Conservation (phyloP, 2,113 vertebrate species). For the Macaca nemestrina region DNA sequence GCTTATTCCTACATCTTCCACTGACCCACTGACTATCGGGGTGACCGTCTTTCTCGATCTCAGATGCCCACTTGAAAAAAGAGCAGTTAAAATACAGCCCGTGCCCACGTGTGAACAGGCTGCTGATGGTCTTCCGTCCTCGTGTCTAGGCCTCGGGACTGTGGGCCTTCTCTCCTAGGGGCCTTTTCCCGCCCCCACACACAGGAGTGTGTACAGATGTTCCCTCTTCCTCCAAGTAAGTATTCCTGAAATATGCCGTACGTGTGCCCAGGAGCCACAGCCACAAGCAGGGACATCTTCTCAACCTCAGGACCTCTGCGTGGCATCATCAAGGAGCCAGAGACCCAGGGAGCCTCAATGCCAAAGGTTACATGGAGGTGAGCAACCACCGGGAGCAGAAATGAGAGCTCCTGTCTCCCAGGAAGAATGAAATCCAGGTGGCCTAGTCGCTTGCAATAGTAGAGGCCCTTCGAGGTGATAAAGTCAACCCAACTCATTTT, state of each 20-base stretch:
- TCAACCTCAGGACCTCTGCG: not conserved
- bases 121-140: not conserved
- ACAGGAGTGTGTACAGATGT: not conserved
- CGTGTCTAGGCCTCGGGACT: rapidly evolving
- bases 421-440: not conserved
- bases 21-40: not conserved
- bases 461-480: not conserved
- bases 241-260: not conserved
- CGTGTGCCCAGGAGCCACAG: not conserved
- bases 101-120: not conserved
- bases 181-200: not conserved
- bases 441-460: not conserved
- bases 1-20: not conserved
- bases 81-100: not conserved
- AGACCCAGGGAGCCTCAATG: not conserved
- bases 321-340: not conserved
- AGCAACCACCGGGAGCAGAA: not conserved
- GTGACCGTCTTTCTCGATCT: not conserved
- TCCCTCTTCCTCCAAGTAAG: not conserved
- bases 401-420: not conserved
- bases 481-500: not conserved
- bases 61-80: not conserved
- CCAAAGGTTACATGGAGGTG: not conserved
- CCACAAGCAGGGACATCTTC: too few relatives aligned
- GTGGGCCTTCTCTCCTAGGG: not conserved